Evolutionary conservation across 2,113 vertebrate species (phyloP), one percentile per base, ranked within the genome.

Genomic region (Anoura caudifer): DNA sequence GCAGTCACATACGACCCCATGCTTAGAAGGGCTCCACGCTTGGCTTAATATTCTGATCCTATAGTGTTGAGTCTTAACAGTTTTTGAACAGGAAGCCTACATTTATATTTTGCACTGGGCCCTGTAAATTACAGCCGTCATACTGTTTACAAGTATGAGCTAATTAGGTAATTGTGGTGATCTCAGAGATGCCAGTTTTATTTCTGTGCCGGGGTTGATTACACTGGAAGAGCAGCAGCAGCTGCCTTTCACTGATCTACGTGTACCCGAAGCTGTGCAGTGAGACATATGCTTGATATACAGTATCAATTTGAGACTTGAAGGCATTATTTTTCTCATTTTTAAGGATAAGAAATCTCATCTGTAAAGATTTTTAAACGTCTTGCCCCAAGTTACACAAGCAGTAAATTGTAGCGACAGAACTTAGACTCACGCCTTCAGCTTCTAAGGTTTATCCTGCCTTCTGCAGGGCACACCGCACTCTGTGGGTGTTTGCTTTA

Each of bases 301-400:
- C 3, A 56, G 14, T 38, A 87, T 61, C 14, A 72, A 19, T 31
- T 41, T 72, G 24, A 94, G 83, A 88, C 7, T 24, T 10, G 14
- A 95, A 92, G 41, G 38, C 3, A 77, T 87, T 16, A 33, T 70
- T 95, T 88, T 88, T n/a, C 38, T 86, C 45, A 50, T 56, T 90
- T 95, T 93, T 88, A 91, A 86, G 45, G 38, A 54, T 82, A 76
- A 89, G 28, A 95, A 93, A 52, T 83, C 8, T 93, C n/a, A 81
- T 20, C 17, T n/a, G 16, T 7, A 20, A 36, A 77, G 45, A 94
- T 47, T 79, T 82, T 77, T 56, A 65, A 59, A 38, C 33, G 72
- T 17, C 45, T 95, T 73, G 5, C 0, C 10, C 47, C 17, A 90
- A 69, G 22, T 43, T 56, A 33, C 6, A 28, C 15, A 54, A 63